Conservation (phyloP, 1,140 invertebrate genomes). For the Riptortus pedestris region DNA sequence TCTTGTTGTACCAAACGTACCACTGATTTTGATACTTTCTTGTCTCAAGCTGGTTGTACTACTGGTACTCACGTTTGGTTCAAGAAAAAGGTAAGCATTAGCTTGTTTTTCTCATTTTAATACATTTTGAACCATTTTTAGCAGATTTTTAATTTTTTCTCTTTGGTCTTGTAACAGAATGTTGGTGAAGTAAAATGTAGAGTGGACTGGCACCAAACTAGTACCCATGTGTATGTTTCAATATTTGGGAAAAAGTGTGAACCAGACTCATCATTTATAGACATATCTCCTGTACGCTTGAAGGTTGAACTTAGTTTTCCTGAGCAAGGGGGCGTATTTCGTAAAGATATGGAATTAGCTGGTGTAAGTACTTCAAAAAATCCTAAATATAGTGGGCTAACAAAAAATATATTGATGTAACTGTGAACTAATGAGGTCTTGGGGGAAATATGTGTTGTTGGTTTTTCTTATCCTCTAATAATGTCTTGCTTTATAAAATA, state of each 20-base stretch:
- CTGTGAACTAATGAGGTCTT: too few species aligned
- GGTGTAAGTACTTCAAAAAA: constrained; percentile 60
- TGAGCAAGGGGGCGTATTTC: constrained; percentile 63
- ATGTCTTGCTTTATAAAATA: too few species aligned
- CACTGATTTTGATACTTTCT: constrained; percentile 83
- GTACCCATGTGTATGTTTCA: constrained; percentile 65
- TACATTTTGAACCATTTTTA: not conserved
- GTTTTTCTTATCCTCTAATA: too few species aligned
- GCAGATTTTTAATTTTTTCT: constrained; percentile 16
- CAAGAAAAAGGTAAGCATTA: constrained; percentile 49
- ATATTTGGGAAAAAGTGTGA: constrained; percentile 86
- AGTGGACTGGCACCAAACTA: constrained; percentile 89
- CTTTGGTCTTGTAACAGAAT: constrained; percentile 29
- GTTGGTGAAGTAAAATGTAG: constrained; percentile 60
- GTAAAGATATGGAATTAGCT: constrained; percentile 68
- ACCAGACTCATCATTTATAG: constrained; percentile 59
- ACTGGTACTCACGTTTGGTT: constrained; percentile 78
- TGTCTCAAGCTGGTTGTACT: constrained; percentile 78
- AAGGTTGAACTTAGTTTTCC: constrained; percentile 68
- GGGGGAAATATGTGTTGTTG: too few species aligned
- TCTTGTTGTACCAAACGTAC: constrained; percentile 90
- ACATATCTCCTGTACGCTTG: constrained; percentile 75
- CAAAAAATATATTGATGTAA: too few species aligned
- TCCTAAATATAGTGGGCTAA: too few species aligned
- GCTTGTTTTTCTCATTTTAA: not conserved